Conservation (phyloP, 2,888 invertebrate genomes). For the Archaeoteleia sp. region DNA sequence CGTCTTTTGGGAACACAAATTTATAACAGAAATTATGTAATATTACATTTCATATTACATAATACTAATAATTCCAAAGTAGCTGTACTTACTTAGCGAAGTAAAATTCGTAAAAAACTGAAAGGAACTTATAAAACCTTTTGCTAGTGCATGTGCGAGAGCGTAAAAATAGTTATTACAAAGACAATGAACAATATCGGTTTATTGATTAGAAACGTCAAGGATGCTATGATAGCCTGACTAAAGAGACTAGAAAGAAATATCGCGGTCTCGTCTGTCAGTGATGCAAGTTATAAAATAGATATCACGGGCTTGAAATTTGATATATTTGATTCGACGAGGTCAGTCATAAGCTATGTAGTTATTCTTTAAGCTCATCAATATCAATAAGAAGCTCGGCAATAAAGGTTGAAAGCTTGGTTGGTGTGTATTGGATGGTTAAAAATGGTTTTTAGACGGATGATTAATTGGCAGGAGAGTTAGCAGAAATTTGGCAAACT, state of each 20-base stretch:
- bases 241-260: slow-evolving; percentile 11
- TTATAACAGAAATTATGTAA: no score
- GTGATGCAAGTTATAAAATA: slow-evolving; percentile 7
- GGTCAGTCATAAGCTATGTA: slow-evolving; percentile 7
- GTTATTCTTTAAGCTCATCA: slow-evolving; percentile 3
- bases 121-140: no score
- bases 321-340: slow-evolving; percentile 1
- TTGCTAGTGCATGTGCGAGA: no score
- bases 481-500: neutral
- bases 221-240: slow-evolving; percentile 15
- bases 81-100: no score
- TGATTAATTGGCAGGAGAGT: slow-evolving; percentile 7
- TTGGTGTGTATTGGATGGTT: slow-evolving; percentile 3
- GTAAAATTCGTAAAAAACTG: no score
- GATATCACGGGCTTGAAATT: slow-evolving; percentile 2
- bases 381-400: slow-evolving; percentile 11
- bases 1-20: no score
- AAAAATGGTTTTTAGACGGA: slow-evolving; percentile 6
- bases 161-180: slow-evolving; percentile 30
- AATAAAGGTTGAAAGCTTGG: neutral
- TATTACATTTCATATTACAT: no score
- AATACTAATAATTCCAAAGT: no score
- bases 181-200: slow-evolving; percentile 37
- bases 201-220: slow-evolving; percentile 32
- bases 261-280: slow-evolving; percentile 11